phyloP scores from a whole-genome alignment of 2,888 invertebrate genomes.

The Amphipyra tragopoginis region DNA sequence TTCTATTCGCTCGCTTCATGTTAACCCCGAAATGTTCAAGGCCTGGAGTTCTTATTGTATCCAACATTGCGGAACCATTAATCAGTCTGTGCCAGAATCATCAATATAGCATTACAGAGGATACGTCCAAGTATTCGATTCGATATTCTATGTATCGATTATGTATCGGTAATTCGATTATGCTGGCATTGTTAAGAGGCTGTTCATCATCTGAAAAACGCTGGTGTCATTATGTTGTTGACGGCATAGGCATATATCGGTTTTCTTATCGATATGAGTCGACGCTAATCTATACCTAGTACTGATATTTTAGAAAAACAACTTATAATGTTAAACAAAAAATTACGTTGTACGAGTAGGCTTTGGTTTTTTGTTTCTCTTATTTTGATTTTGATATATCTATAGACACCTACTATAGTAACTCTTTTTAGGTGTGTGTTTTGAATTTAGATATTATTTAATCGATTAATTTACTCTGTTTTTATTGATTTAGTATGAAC shows the following conservation, averaged over 20 bases:
- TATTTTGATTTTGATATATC: too few relatives aligned
- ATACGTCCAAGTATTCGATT: conserved; percentile 87
- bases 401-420: too few relatives aligned
- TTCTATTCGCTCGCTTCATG: conserved; percentile 31
- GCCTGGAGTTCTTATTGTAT: conserved; percentile 81
- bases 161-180: conserved; percentile 87
- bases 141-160: conserved; percentile 85
- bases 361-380: too few relatives aligned
- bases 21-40: conserved; percentile 70
- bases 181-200: conserved; percentile 77
- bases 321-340: too few relatives aligned
- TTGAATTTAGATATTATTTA: too few relatives aligned
- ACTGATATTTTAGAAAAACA: too few relatives aligned
- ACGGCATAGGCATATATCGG: conserved; percentile 47
- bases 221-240: conserved; percentile 73
- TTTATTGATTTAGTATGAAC: too few relatives aligned
- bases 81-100: conserved; percentile 88
- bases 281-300: not conserved
- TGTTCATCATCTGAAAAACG: conserved; percentile 83
- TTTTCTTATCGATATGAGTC: conserved; percentile 26
- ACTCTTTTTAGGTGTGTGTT: too few relatives aligned
- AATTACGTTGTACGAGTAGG: too few relatives aligned
- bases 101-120: conserved; percentile 88
- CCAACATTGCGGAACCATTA: conserved; percentile 84
- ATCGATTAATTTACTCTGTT: too few relatives aligned